A percentile compares a stretch with the other conserved stretches of the same genome.
phyloP scores from a whole-genome alignment of 2,888 invertebrate species.

The Branchellion lobata region DNA sequence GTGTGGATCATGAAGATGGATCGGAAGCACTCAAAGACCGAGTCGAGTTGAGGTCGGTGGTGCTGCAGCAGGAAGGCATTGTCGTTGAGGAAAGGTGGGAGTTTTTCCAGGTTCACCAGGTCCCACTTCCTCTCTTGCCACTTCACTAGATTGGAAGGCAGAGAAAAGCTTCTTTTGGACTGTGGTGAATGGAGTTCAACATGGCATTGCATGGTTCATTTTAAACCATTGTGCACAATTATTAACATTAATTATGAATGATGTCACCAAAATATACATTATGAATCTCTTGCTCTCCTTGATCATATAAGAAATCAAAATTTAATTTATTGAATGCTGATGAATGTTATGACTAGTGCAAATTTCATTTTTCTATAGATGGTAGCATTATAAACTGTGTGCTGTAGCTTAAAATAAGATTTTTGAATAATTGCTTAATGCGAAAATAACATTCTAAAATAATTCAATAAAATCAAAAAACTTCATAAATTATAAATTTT shows the following conservation, averaged over 20 bases:
- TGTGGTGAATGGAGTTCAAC: background rate
- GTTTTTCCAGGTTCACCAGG: conserved; percentile 55
- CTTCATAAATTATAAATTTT: no score
- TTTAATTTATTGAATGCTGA: no score
- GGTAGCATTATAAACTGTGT: no score
- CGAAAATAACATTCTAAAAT: no score
- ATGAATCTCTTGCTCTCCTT: no score
- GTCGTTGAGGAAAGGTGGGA: conserved; percentile 92
- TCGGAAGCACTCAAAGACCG: conserved; percentile 88
- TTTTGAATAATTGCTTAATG: no score
- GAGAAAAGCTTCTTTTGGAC: conserved; percentile 35
- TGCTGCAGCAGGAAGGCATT: conserved; percentile 90
- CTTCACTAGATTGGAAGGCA: conserved; percentile 13
- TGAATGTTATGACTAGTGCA: no score
- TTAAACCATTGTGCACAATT: background rate
- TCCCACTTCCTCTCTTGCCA: conserved; percentile 35
- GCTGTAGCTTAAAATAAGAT: no score
- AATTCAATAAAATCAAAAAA: no score
- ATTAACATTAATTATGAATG: background rate
- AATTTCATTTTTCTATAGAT: no score
- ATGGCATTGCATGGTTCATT: background rate
- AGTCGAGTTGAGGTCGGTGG: conserved; percentile 88
- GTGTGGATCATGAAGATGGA: conserved; percentile 94
- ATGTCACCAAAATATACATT: background rate
- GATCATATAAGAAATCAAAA: no score